Evolutionary conservation across 1,140 invertebrate genomes (phyloP).

Genomic region (Drosophila kikkawai): DNA sequence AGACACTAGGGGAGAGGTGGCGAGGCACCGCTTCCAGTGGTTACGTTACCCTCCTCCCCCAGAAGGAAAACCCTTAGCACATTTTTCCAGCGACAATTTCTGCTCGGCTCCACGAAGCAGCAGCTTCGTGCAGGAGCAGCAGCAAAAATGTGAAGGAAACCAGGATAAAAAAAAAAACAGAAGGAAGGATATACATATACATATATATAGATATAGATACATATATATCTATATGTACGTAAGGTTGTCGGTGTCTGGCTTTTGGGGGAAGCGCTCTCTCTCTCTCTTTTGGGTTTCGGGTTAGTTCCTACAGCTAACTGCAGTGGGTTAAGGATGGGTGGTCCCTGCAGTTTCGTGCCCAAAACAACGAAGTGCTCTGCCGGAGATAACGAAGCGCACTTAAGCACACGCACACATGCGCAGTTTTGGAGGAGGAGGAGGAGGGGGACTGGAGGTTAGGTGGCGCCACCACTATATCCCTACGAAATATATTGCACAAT

Average conservation of each 20-base stretch:
- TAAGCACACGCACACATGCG: constrained; percentile 69
- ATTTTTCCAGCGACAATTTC: constrained; percentile 84
- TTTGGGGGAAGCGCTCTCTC: constrained; percentile 38
- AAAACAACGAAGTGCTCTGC: constrained; percentile 83
- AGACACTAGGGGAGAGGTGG: background rate
- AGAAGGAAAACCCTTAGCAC: constrained; percentile 68
- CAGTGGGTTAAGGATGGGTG: constrained; percentile 25
- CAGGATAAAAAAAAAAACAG: constrained; percentile 16
- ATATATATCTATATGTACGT: constrained; percentile 6
- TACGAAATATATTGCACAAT: constrained; percentile 83
- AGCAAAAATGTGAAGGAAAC: constrained; percentile 52
- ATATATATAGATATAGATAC: constrained; percentile 10
- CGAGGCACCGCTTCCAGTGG: constrained; percentile 38
- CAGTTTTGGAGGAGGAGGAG: constrained; percentile 16
- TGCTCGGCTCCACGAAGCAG: constrained; percentile 77
- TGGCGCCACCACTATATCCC: constrained; percentile 49
- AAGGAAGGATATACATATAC: constrained; percentile 17
- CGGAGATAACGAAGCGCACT: constrained; percentile 82
- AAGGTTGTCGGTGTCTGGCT: constrained; percentile 74
- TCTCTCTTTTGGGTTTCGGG: constrained; percentile 52
- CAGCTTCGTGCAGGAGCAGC: constrained; percentile 56
- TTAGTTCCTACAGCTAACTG: constrained; percentile 62
- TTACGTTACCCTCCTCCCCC: constrained; percentile 18
- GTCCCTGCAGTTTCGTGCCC: constrained; percentile 42
- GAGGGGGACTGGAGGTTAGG: background rate